phyloP scores from a whole-genome alignment of 2,888 invertebrate species.

The Liodrosophila aerea region DNA sequence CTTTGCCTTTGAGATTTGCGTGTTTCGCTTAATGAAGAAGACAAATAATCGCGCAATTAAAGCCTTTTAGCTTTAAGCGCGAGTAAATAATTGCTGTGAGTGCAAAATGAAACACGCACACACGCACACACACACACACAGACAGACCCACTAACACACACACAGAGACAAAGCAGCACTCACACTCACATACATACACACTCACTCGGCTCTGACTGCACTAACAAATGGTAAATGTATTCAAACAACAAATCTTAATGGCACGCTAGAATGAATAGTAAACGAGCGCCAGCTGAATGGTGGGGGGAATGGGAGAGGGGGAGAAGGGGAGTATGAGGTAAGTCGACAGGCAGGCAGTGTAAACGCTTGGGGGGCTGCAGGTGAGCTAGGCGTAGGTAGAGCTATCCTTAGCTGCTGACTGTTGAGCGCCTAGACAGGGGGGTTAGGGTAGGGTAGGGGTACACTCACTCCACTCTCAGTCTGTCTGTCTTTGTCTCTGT shows the following conservation, averaged over 20 bases:
- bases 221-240: conserved; percentile 77
- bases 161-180: conserved; percentile 7
- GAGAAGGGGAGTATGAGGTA: not conserved
- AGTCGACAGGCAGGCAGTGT: conserved; percentile 20
- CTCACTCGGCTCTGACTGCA: conserved; percentile 49
- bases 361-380: conserved; percentile 26
- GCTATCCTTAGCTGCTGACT: not conserved
- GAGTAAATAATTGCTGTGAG: conserved; percentile 79
- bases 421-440: not conserved
- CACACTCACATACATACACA: conserved; percentile 24
- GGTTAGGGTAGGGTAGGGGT: not conserved
- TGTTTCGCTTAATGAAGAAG: conserved; percentile 80
- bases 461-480: not conserved
- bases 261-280: conserved; percentile 77
- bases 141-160: conserved; percentile 1
- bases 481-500: not conserved
- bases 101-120: conserved; percentile 59
- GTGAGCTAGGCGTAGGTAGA: conserved; percentile 17
- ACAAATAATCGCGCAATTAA: conserved; percentile 81
- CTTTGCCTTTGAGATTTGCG: conserved; percentile 76
- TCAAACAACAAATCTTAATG: conserved; percentile 78
- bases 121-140: conserved; percentile 24
- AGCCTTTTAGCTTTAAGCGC: conserved; percentile 81
- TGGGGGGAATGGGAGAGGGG: not conserved
- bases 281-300: conserved; percentile 52